Evolutionary conservation across 2,113 vertebrate species (phyloP).

Genomic region (Ginglymostoma cirratum): DNA sequence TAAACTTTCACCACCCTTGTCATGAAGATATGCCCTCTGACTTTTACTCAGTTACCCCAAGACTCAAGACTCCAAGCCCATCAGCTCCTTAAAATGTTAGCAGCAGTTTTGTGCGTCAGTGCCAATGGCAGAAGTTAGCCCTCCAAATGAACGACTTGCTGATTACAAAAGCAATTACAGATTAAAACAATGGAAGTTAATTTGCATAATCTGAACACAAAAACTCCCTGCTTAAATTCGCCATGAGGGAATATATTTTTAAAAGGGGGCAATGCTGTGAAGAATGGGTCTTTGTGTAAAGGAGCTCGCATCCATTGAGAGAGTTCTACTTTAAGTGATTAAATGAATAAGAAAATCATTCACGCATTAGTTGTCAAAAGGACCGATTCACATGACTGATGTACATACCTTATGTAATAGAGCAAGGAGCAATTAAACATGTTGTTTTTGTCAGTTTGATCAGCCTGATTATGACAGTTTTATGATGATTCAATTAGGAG

Average conservation of each 20-base stretch:
- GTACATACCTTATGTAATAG: slow-evolving; percentile 15
- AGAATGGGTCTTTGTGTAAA: neutral
- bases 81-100: neutral
- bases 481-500: slow-evolving; percentile 25
- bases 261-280: neutral
- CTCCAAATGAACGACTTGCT: neutral
- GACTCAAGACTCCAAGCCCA: neutral
- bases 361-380: neutral
- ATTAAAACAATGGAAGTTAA: neutral
- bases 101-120: too few species aligned
- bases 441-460: slow-evolving; percentile 9
- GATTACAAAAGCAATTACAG: neutral
- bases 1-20: too few species aligned
- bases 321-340: neutral
- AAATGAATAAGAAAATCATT: neutral
- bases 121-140: neutral
- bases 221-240: neutral
- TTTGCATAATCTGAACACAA: slow-evolving; percentile 20
- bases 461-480: slow-evolving; percentile 26
- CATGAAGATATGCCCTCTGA: neutral
- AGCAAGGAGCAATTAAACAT: slow-evolving; percentile 1
- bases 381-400: slow-evolving; percentile 20
- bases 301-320: neutral
- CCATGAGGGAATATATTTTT: neutral
- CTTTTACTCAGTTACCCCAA: neutral